Evolutionary conservation across 2,113 vertebrate species (phyloP), one percentile per base, ranked within the genome.

Genomic region (Galemys pyrenaicus): DNA sequence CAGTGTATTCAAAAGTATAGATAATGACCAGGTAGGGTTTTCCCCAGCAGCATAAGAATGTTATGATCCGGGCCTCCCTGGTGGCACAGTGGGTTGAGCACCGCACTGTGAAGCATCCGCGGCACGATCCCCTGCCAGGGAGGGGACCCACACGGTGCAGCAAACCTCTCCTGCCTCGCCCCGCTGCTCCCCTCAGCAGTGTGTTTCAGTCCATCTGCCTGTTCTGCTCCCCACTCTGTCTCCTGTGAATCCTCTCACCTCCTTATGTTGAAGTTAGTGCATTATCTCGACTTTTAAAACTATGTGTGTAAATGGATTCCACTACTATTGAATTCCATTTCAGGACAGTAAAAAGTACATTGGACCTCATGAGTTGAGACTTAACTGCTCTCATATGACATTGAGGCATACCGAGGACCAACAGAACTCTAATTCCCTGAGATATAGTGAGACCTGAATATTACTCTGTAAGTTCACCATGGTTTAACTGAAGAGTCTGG

Each of bases 271-370:
- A 82, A 60, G 58, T 91, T 56, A 68, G 16, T 68, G 39, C 20
- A 41, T 56, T 60, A 41, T 49, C 67, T 91, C 87, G 51, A 87
- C 73, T 67, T 87, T 75, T 81, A 79, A 67, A 86, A 67, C 26
- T 80, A 35, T 44, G 44, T 80, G 51, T 79, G 39, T n/a, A 68
- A 37, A 20, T 73, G 49, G 75, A 49, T 68, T 67, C n/a, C 49
- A 81, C 87, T 80, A 87, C 49, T 87, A 87, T 35, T 80, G 41
- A 60, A 51, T 91, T 60, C 58, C 58, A 82, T 73, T 80, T 86
- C 87, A 74, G 56, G 37, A 65, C 17, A 86, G 54, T 71, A 91
- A 79, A 73, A 71, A 32, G 17, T 41, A 85, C 46, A 46, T 2
- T 67, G 60, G 15, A n/a, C 81, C 44, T 64, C 28, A 91, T 68